A percentile compares a stretch with the other conserved stretches of the same genome.
phyloP scores from a whole-genome alignment of 2,888 invertebrate genomes.

The Cryptocephalus moraei region DNA sequence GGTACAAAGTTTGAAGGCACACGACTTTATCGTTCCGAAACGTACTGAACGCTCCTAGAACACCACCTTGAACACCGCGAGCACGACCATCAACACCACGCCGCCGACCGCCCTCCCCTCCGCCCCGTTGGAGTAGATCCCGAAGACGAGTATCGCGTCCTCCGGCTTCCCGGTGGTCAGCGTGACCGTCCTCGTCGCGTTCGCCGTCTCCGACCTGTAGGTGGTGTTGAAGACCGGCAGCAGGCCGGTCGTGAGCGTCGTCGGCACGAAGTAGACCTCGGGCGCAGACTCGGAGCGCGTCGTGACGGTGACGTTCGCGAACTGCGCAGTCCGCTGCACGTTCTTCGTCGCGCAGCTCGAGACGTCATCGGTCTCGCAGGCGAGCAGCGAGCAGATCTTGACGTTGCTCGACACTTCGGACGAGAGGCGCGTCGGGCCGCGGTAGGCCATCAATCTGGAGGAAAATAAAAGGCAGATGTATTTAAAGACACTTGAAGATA shows the following conservation, averaged over 20 bases:
- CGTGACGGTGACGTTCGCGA: slow-evolving; percentile 15
- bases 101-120: not conserved
- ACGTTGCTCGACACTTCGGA: slow-evolving; percentile 1
- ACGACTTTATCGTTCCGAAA: too few species aligned
- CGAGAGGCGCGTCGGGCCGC: slow-evolving; percentile 8
- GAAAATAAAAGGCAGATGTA: too few species aligned
- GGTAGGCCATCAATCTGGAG: slow-evolving; percentile 12
- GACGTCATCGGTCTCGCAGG: slow-evolving; percentile 15
- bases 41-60: too few species aligned
- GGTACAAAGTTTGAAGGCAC: too few species aligned
- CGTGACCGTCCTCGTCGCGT: not conserved
- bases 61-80: not conserved
- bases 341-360: slow-evolving; percentile 16
- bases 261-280: slow-evolving; percentile 16
- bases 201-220: not conserved
- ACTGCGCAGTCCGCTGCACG: slow-evolving; percentile 11
- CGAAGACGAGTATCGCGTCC: not conserved
- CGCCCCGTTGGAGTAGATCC: not conserved
- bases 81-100: not conserved
- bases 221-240: not conserved
- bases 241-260: slow-evolving; percentile 11
- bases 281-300: slow-evolving; percentile 6
- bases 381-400: slow-evolving; percentile 17
- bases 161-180: not conserved
- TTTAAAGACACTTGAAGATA: too few species aligned